Conservation (phyloP, 2,797 vertebrate species). For the Cossypha dichroa region DNA sequence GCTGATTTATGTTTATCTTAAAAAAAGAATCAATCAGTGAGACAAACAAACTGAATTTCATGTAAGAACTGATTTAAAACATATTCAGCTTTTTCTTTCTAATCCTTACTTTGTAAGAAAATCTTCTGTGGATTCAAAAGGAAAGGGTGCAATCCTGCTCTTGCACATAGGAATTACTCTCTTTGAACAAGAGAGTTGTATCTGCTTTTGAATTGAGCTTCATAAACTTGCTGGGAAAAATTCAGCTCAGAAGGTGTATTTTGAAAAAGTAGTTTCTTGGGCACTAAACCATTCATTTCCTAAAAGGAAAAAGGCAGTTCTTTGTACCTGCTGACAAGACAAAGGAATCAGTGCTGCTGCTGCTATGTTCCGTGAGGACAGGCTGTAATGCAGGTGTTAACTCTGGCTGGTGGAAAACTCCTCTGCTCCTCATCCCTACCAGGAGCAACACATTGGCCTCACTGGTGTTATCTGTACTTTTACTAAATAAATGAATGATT, state of each 20-base stretch:
- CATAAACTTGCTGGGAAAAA: background rate
- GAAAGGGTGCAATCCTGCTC: background rate
- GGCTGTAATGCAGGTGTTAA: background rate
- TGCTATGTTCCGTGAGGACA: fast-evolving
- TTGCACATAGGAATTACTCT: background rate
- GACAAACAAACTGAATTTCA: background rate
- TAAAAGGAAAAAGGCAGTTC: background rate
- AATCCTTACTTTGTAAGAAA: background rate
- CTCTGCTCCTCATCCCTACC: background rate
- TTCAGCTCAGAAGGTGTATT: background rate
- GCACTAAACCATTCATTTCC: background rate
- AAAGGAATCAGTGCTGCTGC: background rate
- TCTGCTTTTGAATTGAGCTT: background rate
- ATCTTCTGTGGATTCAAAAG: background rate
- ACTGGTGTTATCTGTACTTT: background rate
- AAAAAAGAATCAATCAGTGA: background rate
- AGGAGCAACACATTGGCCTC: background rate
- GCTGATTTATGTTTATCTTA: constrained; percentile 13
- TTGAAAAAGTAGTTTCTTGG: background rate
- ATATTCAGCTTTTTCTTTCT: background rate
- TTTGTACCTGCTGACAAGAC: background rate
- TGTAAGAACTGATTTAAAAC: constrained; percentile 4
- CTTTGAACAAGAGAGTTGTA: background rate
- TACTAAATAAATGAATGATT: background rate
- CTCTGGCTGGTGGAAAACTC: background rate